Percentiles rank a stretch among this genome's conserved stretches.
Evolutionary conservation across 2,113 vertebrate genomes (phyloP).

Genomic region (Physeter macrocephalus): DNA sequence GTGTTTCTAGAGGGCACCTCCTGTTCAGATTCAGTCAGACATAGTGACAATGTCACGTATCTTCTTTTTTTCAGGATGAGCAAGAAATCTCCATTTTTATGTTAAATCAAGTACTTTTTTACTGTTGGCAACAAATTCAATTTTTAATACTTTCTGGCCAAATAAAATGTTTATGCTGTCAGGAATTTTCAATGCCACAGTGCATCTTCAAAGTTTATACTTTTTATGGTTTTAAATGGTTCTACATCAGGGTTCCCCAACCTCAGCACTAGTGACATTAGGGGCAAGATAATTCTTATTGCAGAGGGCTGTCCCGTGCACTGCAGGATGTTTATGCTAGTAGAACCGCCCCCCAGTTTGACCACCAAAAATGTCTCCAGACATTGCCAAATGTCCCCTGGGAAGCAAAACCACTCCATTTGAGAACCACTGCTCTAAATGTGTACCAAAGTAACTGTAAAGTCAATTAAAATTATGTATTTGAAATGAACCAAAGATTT

Average conservation of each 20-base stretch:
- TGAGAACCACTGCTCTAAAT: neutral
- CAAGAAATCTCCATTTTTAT: neutral
- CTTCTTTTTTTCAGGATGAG: neutral
- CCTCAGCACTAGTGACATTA: neutral
- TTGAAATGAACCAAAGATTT: conserved; percentile 13
- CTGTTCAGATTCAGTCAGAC: neutral
- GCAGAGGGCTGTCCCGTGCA: neutral
- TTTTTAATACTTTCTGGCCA: neutral
- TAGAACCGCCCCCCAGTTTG: neutral
- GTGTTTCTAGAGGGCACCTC: neutral
- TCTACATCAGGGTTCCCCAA: neutral
- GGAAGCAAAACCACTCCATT: neutral
- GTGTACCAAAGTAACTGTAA: neutral
- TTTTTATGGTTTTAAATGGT: neutral
- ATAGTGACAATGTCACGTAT: neutral
- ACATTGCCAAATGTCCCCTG: neutral
- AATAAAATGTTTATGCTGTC: neutral
- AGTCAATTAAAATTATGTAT: neutral
- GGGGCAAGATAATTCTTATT: neutral
- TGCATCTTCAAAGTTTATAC: neutral
- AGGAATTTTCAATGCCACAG: neutral
- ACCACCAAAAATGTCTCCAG: neutral
- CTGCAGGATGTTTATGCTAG: neutral
- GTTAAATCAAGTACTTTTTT: neutral
- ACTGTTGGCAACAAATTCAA: neutral